Conservation (phyloP, 2,888 invertebrate species). For the Drosophila maculinotata region DNA sequence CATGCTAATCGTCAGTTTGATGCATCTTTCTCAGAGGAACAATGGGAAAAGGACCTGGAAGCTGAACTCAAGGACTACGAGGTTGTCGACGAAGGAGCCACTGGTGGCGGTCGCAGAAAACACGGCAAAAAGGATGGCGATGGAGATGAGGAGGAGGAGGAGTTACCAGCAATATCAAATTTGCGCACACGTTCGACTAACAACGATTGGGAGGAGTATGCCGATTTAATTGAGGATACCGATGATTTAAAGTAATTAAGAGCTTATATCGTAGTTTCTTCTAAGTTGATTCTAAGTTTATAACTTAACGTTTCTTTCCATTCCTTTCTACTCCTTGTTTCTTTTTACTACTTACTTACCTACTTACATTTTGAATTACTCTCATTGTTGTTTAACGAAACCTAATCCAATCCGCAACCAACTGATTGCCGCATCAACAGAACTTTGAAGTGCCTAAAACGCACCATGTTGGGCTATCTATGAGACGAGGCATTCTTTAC, state of each 20-base stretch:
- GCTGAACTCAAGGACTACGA: slow-evolving; percentile 98
- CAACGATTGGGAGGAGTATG: slow-evolving; percentile 85
- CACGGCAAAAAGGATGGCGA: slow-evolving; percentile 5
- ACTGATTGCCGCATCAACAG: slow-evolving; percentile 60
- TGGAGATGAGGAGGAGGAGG: slow-evolving; percentile 71
- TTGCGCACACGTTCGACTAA: slow-evolving; percentile 84
- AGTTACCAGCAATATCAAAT: slow-evolving; percentile 83
- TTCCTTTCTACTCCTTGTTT: slow-evolving; percentile 72
- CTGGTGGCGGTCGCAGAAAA: slow-evolving; percentile 45
- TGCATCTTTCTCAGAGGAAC: slow-evolving; percentile 88
- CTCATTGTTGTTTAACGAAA: slow-evolving; percentile 32
- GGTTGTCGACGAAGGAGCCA: slow-evolving; percentile 89
- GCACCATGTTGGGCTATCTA: slow-evolving; percentile 83
- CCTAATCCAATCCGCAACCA: slow-evolving; percentile 32
- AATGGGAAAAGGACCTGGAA: slow-evolving; percentile 98
- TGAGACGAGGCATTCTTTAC: slow-evolving; percentile 72
- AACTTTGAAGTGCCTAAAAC: slow-evolving; percentile 83
- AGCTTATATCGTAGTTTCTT: slow-evolving; percentile 86
- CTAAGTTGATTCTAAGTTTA: slow-evolving; percentile 84
- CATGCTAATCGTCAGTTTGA: slow-evolving; percentile 52
- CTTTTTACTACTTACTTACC: slow-evolving; percentile 43
- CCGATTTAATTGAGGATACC: slow-evolving; percentile 85
- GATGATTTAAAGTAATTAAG: slow-evolving; percentile 86
- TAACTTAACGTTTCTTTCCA: slow-evolving; percentile 77
- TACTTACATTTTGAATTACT: slow-evolving; percentile 34